Conservation (phyloP, 2,113 vertebrate species). For the Zapus hudsonius region DNA sequence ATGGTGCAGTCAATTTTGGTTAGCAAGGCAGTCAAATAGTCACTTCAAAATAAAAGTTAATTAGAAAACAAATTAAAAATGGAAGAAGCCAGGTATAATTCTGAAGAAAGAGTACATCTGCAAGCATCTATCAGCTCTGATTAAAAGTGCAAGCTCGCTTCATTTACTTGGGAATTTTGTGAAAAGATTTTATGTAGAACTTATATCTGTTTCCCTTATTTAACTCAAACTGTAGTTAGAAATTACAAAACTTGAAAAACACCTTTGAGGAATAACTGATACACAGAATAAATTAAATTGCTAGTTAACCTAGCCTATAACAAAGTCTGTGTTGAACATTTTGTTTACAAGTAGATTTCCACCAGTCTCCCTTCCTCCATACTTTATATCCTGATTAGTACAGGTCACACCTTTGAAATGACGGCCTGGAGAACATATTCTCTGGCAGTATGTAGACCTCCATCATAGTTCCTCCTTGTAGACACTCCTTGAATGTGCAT, state of each 20-base stretch:
- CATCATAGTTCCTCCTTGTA: no score
- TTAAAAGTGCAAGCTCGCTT: background rate
- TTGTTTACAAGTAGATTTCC: background rate
- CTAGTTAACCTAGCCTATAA: background rate
- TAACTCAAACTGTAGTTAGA: constrained; percentile 33
- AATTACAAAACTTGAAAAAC: background rate
- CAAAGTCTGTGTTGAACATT: background rate
- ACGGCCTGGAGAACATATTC: background rate
- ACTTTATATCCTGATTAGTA: background rate
- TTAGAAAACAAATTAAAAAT: background rate
- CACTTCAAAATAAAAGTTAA: constrained; percentile 11
- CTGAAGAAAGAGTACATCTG: background rate
- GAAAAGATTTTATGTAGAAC: constrained; percentile 5
- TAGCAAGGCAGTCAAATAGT: background rate
- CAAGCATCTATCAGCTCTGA: background rate
- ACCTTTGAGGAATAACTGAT: background rate
- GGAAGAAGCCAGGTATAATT: background rate
- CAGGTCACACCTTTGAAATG: background rate
- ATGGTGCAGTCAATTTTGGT: background rate
- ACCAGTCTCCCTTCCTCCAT: background rate
- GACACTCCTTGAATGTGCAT: background rate
- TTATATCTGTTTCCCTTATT: background rate
- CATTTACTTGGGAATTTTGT: background rate
- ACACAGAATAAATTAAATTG: constrained; percentile 18
- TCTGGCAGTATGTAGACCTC: background rate